Conservation (phyloP, 1,140 invertebrate genomes). For the Pararge aegeria region DNA sequence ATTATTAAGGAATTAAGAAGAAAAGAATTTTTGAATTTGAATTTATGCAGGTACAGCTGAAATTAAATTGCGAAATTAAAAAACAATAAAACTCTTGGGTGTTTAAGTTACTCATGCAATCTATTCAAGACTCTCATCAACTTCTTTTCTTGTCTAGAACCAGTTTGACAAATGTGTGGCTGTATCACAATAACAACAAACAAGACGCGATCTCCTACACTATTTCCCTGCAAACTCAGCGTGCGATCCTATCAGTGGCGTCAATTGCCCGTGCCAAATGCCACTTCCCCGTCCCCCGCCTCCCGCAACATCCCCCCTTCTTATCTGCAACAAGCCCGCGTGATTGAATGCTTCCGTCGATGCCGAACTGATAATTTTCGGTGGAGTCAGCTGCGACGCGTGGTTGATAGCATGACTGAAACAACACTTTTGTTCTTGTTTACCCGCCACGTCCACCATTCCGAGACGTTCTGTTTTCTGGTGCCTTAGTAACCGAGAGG, state of each 20-base stretch:
- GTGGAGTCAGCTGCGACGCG: slow-evolving; percentile 6
- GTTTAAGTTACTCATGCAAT: no score
- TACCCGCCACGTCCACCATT: neutral
- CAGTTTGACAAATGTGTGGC: no score
- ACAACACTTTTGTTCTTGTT: neutral
- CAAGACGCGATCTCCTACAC: slow-evolving; percentile 32
- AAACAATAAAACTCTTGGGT: no score
- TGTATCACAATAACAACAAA: no score
- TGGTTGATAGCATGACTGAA: neutral
- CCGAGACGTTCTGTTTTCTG: no score
- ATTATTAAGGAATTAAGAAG: no score
- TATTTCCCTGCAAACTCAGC: slow-evolving; percentile 69
- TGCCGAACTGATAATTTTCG: slow-evolving; percentile 52
- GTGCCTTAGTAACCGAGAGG: no score
- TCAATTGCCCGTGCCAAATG: slow-evolving; percentile 79
- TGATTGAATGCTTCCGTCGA: slow-evolving; percentile 71
- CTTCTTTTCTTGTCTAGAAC: no score
- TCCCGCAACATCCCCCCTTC: slow-evolving; percentile 31
- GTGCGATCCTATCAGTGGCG: slow-evolving; percentile 74
- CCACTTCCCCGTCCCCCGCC: slow-evolving; percentile 53
- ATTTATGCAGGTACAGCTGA: no score
- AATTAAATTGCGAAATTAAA: no score
- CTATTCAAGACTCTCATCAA: no score
- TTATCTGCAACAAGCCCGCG: slow-evolving; percentile 62
- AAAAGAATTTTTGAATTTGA: no score